Evolutionary conservation across 2,797 vertebrate species (phyloP), one percentile per base, ranked within the genome.

Genomic region (Ammospiza maritima): DNA sequence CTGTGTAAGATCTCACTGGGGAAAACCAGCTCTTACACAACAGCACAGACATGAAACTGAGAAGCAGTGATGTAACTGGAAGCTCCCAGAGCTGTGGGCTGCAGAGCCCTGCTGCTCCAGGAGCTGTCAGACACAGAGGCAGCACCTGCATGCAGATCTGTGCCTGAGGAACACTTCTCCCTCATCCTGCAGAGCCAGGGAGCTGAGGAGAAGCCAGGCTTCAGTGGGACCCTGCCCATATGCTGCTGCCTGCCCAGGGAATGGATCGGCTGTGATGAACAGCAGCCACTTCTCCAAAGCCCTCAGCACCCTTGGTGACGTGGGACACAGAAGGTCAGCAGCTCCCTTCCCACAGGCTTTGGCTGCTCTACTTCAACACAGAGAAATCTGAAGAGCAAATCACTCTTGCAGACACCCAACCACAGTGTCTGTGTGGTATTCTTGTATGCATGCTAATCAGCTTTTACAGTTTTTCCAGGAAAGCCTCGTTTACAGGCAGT

Each of bases 1-100:
- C 58, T 89, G 51, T 21, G 42, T 44, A 53, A 92, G 57, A 74
- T 61, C 57, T 84, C 78, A 47, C 30, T 54, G 54, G 38, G 44
- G 76, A 93, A 90, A 92, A 87, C 34, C 62, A 80, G 45, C 50
- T 65, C 67, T 92, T 91, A 67, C 53, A 85, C 77, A 89, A 86
- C 2, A 86, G 64, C 67, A 50, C 34, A 88, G 54, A 61, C 16
- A 47, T 0, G 1, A 53, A 83, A 36, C 12, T 71, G 53, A 86
- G 60, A 56, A 73, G 47, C 9, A 51, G 42, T 85, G 91, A 77
- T 3, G 13, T 54, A 92, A 94, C 16, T 80, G 51, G 40, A 58
- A 85, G 26, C 11, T 92, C 42, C 22, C 23, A 47, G 42, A 71
- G 21, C 27, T 7, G 47, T 5, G 13, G 50, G 38, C 66, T 79